Evolutionary conservation across 2,888 invertebrate species (phyloP).

Genomic region (Volucella zonaria): DNA sequence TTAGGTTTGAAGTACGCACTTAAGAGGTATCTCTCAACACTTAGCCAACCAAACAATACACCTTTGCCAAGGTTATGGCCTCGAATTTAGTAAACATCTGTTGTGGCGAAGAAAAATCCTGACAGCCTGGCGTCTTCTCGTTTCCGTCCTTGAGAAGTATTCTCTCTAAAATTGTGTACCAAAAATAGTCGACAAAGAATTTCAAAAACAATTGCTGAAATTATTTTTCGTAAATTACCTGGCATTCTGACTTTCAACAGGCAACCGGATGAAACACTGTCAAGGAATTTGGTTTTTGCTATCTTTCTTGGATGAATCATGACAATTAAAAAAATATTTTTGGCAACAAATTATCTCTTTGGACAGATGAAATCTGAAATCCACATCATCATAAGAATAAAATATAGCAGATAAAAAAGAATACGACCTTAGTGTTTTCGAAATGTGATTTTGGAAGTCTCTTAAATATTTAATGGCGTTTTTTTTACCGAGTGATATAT

Average conservation of each 20-base stretch:
- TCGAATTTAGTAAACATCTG: slow-evolving; percentile 44
- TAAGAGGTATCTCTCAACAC: slow-evolving; percentile 46
- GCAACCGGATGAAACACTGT: slow-evolving; percentile 24
- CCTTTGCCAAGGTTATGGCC: slow-evolving; percentile 37
- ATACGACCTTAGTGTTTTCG: slow-evolving; percentile 9
- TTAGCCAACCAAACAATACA: slow-evolving; percentile 29
- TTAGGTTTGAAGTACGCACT: slow-evolving; percentile 37
- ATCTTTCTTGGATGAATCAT: not conserved
- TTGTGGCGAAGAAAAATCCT: not conserved
- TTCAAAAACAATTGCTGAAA: slow-evolving; percentile 34
- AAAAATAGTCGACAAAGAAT: slow-evolving; percentile 39
- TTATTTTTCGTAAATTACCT: slow-evolving; percentile 18
- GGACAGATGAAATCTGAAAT: slow-evolving; percentile 20
- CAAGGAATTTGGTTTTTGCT: slow-evolving; percentile 39
- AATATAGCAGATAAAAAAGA: slow-evolving; percentile 25
- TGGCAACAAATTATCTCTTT: slow-evolving; percentile 21
- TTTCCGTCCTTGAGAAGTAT: slow-evolving; percentile 29
- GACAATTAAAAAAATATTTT: slow-evolving; percentile 20
- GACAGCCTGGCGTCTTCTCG: slow-evolving; percentile 5
- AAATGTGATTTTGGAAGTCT: slow-evolving; percentile 26
- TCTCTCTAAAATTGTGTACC: slow-evolving; percentile 21
- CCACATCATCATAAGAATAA: slow-evolving; percentile 8
- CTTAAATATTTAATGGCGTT: slow-evolving; percentile 24
- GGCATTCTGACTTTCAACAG: slow-evolving; percentile 24
- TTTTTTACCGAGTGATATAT: slow-evolving; percentile 17